These are phyloP conservation scores for Stomatorhinus walkeri DNA, from an alignment of 2,797 vertebrate genomes.

Conservation along the genomic window DNA sequence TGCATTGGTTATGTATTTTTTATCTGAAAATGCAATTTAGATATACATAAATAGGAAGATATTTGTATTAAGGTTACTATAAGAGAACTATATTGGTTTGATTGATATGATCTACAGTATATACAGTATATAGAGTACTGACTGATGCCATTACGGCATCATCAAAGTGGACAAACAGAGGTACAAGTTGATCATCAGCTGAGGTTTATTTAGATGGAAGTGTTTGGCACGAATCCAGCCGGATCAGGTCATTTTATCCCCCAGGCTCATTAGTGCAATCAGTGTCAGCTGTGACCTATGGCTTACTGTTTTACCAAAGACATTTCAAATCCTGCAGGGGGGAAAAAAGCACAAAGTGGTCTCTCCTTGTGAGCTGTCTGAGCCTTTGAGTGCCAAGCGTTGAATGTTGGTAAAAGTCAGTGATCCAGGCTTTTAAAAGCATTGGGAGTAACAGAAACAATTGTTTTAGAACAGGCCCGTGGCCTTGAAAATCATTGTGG, in stretches of 20 bases:
- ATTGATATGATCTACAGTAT: conserved; percentile 7
- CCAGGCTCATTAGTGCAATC: neutral
- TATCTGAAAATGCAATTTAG: neutral
- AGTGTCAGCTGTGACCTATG: neutral
- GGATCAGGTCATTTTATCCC: neutral
- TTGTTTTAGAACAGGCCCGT: neutral
- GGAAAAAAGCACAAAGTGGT: neutral
- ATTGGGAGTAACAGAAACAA: neutral
- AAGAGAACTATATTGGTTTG: neutral
- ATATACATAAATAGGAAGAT: neutral
- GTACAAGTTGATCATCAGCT: neutral
- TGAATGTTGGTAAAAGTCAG: neutral
- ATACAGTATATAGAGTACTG: neutral
- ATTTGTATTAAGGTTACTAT: neutral
- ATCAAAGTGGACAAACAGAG: neutral
- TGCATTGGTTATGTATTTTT: neutral
- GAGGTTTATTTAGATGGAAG: conserved; percentile 6
- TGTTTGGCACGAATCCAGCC: neutral
- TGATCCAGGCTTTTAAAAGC: conserved; percentile 2
- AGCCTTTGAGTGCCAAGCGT: neutral
- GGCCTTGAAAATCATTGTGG: neutral
- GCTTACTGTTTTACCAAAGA: neutral
- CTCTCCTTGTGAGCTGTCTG: neutral
- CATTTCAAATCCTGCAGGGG: neutral
- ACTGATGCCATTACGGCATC: neutral